These are phyloP conservation scores for Hoplostethus mediterraneus DNA, from an alignment of 2,797 vertebrate genomes.

Conservation along the genomic window DNA sequence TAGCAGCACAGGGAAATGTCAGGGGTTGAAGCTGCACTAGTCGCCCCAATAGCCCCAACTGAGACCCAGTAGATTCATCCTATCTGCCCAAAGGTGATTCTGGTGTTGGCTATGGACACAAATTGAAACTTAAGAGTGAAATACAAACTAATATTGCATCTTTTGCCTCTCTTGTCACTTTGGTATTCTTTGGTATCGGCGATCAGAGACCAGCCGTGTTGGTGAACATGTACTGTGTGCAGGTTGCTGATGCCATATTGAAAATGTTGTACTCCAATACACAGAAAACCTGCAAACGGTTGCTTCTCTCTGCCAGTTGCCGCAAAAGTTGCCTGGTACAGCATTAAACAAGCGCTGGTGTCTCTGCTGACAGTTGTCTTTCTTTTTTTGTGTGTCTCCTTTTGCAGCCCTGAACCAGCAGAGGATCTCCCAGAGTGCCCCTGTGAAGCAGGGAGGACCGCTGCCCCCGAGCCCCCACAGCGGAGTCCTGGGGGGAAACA, in stretches of 20 bases:
- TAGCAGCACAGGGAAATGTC: background rate
- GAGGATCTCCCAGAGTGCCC: constrained; percentile 94
- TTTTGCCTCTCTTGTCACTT: too few species aligned
- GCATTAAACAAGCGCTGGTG: too few species aligned
- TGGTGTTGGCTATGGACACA: background rate
- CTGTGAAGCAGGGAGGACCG: constrained; percentile 91
- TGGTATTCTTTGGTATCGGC: too few species aligned
- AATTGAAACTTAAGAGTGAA: too few species aligned
- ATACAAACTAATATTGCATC: too few species aligned
- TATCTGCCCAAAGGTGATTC: background rate
- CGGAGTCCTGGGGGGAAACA: constrained; percentile 86
- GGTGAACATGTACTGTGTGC: too few species aligned
- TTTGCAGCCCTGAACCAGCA: constrained; percentile 92
- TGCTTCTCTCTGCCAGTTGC: too few species aligned
- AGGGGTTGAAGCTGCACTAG: background rate
- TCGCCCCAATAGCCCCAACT: background rate
- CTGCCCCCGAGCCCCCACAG: constrained; percentile 89
- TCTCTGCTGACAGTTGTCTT: background rate
- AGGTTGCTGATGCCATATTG: too few species aligned
- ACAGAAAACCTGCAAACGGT: too few species aligned
- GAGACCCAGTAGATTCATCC: background rate
- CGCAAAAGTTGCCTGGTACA: too few species aligned
- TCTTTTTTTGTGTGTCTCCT: constrained; percentile 23
- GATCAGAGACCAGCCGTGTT: too few species aligned
- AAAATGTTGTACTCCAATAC: too few species aligned